Conservation (phyloP, 1,140 invertebrate species). For the Lepidurus arcticus region DNA sequence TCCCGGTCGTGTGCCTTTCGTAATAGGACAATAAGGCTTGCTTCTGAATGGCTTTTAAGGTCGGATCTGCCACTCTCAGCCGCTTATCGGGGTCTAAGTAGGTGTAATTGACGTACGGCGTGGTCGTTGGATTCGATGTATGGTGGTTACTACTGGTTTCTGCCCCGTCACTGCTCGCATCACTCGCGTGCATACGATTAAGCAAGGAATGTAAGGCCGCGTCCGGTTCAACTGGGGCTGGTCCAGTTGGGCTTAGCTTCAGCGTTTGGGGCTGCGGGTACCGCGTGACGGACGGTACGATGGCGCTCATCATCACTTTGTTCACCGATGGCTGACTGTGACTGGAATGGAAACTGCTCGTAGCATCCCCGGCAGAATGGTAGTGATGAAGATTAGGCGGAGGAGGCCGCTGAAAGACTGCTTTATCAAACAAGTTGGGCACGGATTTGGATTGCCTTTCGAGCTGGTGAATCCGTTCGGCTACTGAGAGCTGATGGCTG, state of each 20-base stretch:
- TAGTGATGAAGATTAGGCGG: not conserved
- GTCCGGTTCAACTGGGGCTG: not conserved
- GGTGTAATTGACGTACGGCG: slow-evolving; percentile 47
- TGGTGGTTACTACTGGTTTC: slow-evolving; percentile 44
- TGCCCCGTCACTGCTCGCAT: slow-evolving; percentile 3
- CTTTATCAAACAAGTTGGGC: slow-evolving; percentile 32
- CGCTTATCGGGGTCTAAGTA: slow-evolving; percentile 71
- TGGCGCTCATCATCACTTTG: not conserved
- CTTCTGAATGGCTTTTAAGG: slow-evolving; percentile 78
- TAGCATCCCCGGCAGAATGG: slow-evolving; percentile 26
- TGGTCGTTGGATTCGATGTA: too few relatives aligned
- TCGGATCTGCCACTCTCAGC: slow-evolving; percentile 63
- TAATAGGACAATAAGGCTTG: slow-evolving; percentile 79
- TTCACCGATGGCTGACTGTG: slow-evolving; percentile 19
- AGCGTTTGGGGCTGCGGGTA: slow-evolving; percentile 25
- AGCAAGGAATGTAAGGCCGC: not conserved
- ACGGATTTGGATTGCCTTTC: slow-evolving; percentile 48
- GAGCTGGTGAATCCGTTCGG: slow-evolving; percentile 66
- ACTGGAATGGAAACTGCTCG: slow-evolving; percentile 24
- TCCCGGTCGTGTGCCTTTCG: slow-evolving; percentile 57
- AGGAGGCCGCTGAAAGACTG: not conserved
- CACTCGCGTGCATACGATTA: not conserved
- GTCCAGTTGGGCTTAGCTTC: not conserved
- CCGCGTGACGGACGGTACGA: not conserved
- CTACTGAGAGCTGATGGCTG: slow-evolving; percentile 55